Conservation (phyloP, 2,888 invertebrate species). For the Euplagia quadripunctaria region DNA sequence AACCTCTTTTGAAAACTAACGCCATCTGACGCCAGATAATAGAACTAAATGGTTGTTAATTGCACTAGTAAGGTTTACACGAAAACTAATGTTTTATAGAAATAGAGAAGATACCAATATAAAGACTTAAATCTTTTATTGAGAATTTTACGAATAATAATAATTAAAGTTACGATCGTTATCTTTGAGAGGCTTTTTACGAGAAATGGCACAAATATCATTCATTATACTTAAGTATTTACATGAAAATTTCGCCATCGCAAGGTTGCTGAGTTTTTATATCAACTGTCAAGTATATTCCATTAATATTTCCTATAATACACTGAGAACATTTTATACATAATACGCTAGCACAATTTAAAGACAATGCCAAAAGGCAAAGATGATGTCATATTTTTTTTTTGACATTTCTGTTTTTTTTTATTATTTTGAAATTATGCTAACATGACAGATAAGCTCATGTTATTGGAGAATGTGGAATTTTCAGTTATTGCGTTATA, state of each 20-base stretch:
- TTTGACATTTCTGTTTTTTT: no score
- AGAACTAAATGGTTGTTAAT: conserved; percentile 1
- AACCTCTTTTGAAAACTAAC: conserved; percentile 1
- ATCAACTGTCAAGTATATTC: no score
- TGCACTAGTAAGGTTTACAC: neutral
- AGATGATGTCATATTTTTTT: no score
- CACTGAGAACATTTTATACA: no score
- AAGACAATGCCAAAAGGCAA: no score
- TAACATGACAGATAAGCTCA: no score
- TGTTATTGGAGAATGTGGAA: no score
- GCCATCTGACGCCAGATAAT: conserved; percentile 4
- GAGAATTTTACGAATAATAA: neutral
- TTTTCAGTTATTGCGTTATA: neutral
- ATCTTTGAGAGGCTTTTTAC: neutral
- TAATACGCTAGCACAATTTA: no score
- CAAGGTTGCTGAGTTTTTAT: no score
- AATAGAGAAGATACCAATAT: neutral
- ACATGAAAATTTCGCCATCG: no score
- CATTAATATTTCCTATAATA: no score
- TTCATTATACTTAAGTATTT: neutral
- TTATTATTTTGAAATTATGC: no score
- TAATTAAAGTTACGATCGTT: neutral
- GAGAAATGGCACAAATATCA: neutral
- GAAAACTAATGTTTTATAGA: neutral
- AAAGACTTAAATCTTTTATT: neutral